Percentiles rank a stretch among this genome's conserved stretches.
Evolutionary conservation across 2,113 vertebrate genomes (phyloP).

Genomic region (Ginglymostoma cirratum): DNA sequence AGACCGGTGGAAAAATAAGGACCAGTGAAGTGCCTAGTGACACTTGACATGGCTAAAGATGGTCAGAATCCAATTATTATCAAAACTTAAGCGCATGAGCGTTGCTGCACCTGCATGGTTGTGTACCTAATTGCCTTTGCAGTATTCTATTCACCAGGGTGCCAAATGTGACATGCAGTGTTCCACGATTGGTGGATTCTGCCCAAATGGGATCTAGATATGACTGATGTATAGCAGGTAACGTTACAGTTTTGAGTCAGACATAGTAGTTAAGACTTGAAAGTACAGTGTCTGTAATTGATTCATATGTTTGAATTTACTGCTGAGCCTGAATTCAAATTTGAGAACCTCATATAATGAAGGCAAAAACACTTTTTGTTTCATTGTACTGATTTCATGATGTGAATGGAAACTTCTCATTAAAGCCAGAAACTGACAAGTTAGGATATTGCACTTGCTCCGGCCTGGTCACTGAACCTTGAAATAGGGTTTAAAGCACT

Average conservation of each 20-base stretch:
- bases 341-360: neutral
- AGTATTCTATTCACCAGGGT: neutral
- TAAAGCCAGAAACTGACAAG: neutral
- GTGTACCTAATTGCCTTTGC: neutral
- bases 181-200: neutral
- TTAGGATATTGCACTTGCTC: neutral
- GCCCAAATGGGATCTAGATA: neutral
- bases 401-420: neutral
- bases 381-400: neutral
- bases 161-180: neutral
- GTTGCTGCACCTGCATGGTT: neutral
- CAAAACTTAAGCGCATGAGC: neutral
- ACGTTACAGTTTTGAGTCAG: neutral
- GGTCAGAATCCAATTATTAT: neutral
- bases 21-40: neutral
- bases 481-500: neutral
- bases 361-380: neutral
- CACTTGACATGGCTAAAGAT: neutral
- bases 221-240: neutral
- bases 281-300: neutral
- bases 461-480: neutral
- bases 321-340: neutral
- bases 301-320: neutral
- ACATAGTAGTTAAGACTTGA: neutral
- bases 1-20: neutral